Percentiles rank a stretch among this genome's conserved stretches.
Evolutionary conservation across 2,113 vertebrate genomes (phyloP).

Genomic region (Amphilophus citrinellus): DNA sequence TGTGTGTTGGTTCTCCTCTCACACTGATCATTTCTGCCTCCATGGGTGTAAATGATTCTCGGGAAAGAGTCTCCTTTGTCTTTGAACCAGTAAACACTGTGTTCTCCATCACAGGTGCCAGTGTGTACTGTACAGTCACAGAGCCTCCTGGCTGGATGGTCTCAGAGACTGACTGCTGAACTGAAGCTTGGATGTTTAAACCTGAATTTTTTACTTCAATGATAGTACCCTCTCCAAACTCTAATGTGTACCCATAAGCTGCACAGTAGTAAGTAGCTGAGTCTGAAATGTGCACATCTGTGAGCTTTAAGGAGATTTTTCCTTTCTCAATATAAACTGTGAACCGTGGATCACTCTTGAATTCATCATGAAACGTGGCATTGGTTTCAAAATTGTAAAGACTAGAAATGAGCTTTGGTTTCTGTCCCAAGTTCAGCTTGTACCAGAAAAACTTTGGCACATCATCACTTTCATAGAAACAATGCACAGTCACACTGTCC

Average conservation of each 20-base stretch:
- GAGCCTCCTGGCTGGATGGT: too few species aligned
- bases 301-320: constrained; percentile 26
- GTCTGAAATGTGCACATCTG: not conserved
- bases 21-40: too few species aligned
- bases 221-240: not conserved
- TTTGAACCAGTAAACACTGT: too few species aligned
- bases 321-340: not conserved
- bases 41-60: too few species aligned
- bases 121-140: too few species aligned
- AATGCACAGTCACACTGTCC: not conserved
- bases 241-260: fast-evolving
- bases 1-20: too few species aligned
- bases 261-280: constrained; percentile 54
- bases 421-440: constrained; percentile 37
- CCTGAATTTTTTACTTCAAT: not conserved
- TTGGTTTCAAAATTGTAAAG: not conserved
- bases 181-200: not conserved
- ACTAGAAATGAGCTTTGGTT: constrained; percentile 20
- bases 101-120: too few species aligned
- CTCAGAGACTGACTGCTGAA: not conserved
- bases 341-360: not conserved
- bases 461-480: not conserved
- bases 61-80: too few species aligned
- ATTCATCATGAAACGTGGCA: not conserved
- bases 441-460: constrained; percentile 31